Base-by-base conservation (phyloP, 1,140 invertebrate genomes). In the Trachymyrmex septentrionalis region DNA sequence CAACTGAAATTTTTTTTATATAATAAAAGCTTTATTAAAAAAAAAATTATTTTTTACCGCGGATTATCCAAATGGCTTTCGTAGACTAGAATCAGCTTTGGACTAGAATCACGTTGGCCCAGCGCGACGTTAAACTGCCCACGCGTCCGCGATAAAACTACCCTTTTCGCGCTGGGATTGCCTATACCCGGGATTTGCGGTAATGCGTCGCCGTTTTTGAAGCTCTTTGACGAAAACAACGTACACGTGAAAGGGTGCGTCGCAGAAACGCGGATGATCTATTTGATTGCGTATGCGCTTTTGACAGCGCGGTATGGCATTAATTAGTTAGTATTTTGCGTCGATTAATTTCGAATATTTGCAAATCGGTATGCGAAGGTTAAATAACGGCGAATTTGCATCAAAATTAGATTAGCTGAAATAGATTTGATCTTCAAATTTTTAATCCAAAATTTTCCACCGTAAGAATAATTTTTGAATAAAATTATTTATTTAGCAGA, bases 171-270 rank as follows among this genome's bases (percentile, higher is more conserved):
- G 24, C 38, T 14, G 44, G 14, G n/a, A 27, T 61, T 57, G 55
- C 55, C 21, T 61, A 44, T 73, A 84, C 24, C 21, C 7, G 19
- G 38, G 38, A 84, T 84, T 73, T 61, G 69, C n/a, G 55, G 80
- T 84, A 84, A 84, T 84, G 69, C 78, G 16, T 44, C 66, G 50
- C 10, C 57, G 69, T 84, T 84, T 82, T 84, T 75, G 80, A 84
- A 61, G 16, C 24, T 7, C 55, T 84, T 50, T 63, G 69, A 84
- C 44, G 55, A 73, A 75, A 73, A 75, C 38, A 38, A 34, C 34
- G 24, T 48, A 21, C 2, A 27, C 55, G 34, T 61, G 5, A 75
- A 75, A 84, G n/a, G 27, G 30, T 55, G 19, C 48, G 14, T 55
- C 24, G 38, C 38, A 50, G 55, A 73, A 73, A 75, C 27, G 24